A percentile compares a stretch with the other conserved stretches of the same genome.
These are phyloP conservation scores for Drosophila atroscutellata DNA, from an alignment of 2,888 invertebrate species.

Conservation along the genomic window DNA sequence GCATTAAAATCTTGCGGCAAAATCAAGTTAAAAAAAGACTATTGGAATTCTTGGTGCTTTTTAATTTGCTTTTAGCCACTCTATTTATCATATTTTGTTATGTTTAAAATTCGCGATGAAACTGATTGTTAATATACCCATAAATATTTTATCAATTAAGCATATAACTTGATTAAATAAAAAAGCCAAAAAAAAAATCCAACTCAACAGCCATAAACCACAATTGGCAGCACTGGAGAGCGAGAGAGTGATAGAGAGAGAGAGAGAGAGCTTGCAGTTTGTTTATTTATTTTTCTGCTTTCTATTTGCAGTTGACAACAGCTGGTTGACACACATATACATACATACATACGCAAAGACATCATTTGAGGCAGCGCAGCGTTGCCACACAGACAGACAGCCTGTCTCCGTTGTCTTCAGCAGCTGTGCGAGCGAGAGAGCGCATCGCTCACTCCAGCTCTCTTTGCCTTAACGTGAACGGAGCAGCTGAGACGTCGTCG, in stretches of 20 bases:
- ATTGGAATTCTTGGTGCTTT: neutral
- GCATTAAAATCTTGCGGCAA: neutral
- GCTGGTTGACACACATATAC: slow-evolving; percentile 28
- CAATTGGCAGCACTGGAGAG: neutral
- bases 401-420: slow-evolving; percentile 47
- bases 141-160: neutral
- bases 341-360: slow-evolving; percentile 17
- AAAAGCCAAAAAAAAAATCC: neutral
- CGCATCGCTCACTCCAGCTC: slow-evolving; percentile 13
- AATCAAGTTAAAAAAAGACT: neutral
- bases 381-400: slow-evolving; percentile 54
- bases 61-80: neutral
- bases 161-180: neutral
- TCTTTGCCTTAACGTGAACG: slow-evolving; percentile 17
- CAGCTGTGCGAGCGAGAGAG: slow-evolving; percentile 32
- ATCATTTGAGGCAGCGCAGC: slow-evolving; percentile 32
- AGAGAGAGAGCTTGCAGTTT: slow-evolving; percentile 38
- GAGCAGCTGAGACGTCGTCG: slow-evolving; percentile 35
- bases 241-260: neutral
- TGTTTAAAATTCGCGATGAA: neutral
- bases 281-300: slow-evolving; percentile 55
- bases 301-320: slow-evolving; percentile 75
- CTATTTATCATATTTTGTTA: neutral
- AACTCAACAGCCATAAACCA: neutral
- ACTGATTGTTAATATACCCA: neutral